phyloP scores from a whole-genome alignment of 2,888 invertebrate genomes.

The Phengaris alcon region DNA sequence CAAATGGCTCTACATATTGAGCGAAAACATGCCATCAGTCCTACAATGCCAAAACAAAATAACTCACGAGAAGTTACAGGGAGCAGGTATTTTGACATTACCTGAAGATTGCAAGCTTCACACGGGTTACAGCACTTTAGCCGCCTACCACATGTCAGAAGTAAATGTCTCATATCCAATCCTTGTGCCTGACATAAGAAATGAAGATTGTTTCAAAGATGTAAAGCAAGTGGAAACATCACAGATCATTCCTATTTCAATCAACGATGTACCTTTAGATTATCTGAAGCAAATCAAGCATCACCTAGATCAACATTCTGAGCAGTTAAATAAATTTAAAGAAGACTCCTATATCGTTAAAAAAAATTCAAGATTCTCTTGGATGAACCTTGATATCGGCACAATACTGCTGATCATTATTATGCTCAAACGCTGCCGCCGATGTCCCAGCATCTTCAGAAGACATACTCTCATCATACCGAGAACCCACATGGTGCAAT shows the following conservation, averaged over 20 bases:
- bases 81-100: conserved; percentile 36
- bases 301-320: conserved; percentile 33
- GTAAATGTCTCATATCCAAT: conserved; percentile 38
- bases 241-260: conserved; percentile 33
- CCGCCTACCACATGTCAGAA: conserved; percentile 34
- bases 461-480: not conserved
- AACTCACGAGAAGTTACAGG: conserved; percentile 34
- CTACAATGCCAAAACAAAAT: conserved; percentile 37
- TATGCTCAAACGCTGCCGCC: not conserved
- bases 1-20: conserved; percentile 38
- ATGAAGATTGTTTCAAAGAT: conserved; percentile 36
- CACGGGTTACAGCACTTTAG: conserved; percentile 38
- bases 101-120: conserved; percentile 37
- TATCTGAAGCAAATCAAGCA: conserved; percentile 35
- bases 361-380: conserved; percentile 8
- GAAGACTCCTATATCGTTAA: conserved; percentile 26
- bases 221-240: conserved; percentile 2
- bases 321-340: conserved; percentile 33
- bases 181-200: conserved; percentile 35
- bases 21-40: conserved; percentile 33
- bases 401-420: not conserved
- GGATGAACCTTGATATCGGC: not conserved
- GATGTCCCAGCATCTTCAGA: conserved; percentile 1
- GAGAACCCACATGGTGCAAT: conserved; percentile 25
- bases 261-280: conserved; percentile 38